phyloP scores from a whole-genome alignment of 2,797 vertebrate genomes.

The Xyrichtys novacula region DNA sequence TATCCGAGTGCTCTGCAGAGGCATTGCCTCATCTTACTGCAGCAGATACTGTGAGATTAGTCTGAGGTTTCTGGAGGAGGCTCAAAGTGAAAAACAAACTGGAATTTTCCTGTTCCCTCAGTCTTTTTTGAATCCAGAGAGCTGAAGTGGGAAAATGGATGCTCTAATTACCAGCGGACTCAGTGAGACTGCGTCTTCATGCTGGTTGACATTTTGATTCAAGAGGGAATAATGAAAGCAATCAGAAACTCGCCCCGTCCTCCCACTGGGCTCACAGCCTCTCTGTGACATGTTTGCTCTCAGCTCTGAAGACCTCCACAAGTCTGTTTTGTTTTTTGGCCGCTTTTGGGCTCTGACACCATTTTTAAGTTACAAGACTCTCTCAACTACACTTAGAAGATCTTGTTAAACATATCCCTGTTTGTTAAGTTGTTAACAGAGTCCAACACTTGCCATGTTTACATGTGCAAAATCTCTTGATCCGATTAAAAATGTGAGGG shows the following conservation, averaged over 20 bases:
- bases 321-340: conserved; percentile 40
- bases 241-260: conserved; percentile 60
- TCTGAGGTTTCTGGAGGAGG: not conserved
- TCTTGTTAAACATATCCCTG: not conserved
- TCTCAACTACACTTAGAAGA: conserved; percentile 13
- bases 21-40: not conserved
- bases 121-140: conserved; percentile 13
- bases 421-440: not conserved
- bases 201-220: conserved; percentile 80
- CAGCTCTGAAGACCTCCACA: conserved; percentile 36
- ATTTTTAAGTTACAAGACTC: not conserved
- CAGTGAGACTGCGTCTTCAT: conserved; percentile 56
- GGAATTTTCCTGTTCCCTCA: not conserved
- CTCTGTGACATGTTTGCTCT: conserved; percentile 73
- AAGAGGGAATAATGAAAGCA: conserved; percentile 71
- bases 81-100: conserved; percentile 14
- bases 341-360: conserved; percentile 3
- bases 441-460: not conserved
- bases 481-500: too few relatives aligned
- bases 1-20: not conserved
- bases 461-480: too few relatives aligned
- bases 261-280: conserved; percentile 59
- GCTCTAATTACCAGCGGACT: conserved; percentile 63
- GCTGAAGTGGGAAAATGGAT: conserved; percentile 36
- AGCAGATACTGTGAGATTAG: not conserved